Evolutionary conservation across 2,113 vertebrate species (phyloP).

Genomic region (Myrmophylax atrothorax): DNA sequence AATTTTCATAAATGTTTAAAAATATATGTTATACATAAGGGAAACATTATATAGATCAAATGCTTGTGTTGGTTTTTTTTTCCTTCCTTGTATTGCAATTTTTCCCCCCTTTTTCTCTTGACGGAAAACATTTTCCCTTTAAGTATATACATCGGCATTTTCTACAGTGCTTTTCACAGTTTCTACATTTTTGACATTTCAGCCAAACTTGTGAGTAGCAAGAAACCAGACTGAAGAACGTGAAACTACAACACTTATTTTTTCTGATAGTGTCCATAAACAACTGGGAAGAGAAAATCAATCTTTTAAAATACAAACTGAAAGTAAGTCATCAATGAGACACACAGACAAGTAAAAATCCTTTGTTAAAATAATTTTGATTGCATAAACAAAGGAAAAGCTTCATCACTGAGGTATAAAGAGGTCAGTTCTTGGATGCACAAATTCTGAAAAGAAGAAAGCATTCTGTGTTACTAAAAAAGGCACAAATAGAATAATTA

Average conservation of each 20-base stretch:
- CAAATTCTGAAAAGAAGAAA: neutral
- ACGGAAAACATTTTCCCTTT: slow-evolving; percentile 66
- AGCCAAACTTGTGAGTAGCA: slow-evolving; percentile 39
- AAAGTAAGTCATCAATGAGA: neutral
- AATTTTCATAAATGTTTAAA: slow-evolving; percentile 39
- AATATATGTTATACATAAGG: slow-evolving; percentile 36
- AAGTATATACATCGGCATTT: slow-evolving; percentile 9
- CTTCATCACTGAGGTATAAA: neutral
- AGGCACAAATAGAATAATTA: neutral
- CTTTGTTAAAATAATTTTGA: neutral
- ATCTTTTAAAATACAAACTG: neutral
- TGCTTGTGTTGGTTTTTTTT: neutral
- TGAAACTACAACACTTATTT: slow-evolving; percentile 5
- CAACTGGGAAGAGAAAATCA: neutral
- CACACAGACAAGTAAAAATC: neutral
- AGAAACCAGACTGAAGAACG: slow-evolving; percentile 23
- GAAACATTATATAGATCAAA: slow-evolving; percentile 65
- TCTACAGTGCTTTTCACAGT: slow-evolving; percentile 57
- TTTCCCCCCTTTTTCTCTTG: neutral
- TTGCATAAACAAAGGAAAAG: neutral
- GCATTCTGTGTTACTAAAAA: neutral
- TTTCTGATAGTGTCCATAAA: neutral
- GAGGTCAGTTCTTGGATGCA: neutral
- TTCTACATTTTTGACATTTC: slow-evolving; percentile 68
- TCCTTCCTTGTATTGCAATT: neutral